These are phyloP conservation scores for Ptychobarbus kaznakovi DNA, from an alignment of 2,797 vertebrate species.

Conservation along the genomic window DNA sequence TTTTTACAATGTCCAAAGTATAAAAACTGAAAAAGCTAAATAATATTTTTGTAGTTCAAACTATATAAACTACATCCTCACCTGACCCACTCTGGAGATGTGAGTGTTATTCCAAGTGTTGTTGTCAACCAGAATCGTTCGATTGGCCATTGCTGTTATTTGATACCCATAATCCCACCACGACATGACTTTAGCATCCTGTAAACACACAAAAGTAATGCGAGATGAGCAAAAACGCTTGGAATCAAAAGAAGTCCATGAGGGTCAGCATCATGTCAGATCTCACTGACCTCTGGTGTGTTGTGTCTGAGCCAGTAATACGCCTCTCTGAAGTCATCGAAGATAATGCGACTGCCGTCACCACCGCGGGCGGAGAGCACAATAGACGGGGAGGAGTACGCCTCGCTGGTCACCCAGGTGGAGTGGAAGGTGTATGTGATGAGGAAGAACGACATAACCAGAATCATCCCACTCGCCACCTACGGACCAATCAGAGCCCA, in stretches of 20 bases:
- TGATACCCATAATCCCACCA: conserved; percentile 99
- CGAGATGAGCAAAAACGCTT: background rate
- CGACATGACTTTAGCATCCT: conserved; percentile 99
- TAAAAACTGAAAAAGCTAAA: background rate
- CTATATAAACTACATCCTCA: conserved; percentile 60
- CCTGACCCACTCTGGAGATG: conserved; percentile 98
- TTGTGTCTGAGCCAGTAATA: conserved; percentile 99
- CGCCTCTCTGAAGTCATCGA: conserved; percentile 97
- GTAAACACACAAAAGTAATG: conserved; percentile 13
- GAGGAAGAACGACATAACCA: conserved; percentile 98
- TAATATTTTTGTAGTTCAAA: background rate
- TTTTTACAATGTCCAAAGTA: conserved; percentile 38
- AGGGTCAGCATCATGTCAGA: background rate
- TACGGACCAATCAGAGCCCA: conserved; percentile 58
- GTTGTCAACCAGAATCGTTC: conserved; percentile 98
- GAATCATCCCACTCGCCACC: conserved; percentile 99
- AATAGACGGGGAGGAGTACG: conserved; percentile 97
- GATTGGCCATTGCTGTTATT: conserved; percentile 98
- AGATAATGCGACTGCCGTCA: conserved; percentile 97
- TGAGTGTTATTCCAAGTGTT: conserved; percentile 99
- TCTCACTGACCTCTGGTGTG: conserved; percentile 89
- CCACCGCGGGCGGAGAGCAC: conserved; percentile 94
- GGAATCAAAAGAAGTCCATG: background rate
- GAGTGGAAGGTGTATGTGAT: conserved; percentile 99
- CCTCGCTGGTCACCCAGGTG: conserved; percentile 99